Evolutionary conservation across 2,113 vertebrate genomes (phyloP).

Genomic region (Todiramphus chloris): DNA sequence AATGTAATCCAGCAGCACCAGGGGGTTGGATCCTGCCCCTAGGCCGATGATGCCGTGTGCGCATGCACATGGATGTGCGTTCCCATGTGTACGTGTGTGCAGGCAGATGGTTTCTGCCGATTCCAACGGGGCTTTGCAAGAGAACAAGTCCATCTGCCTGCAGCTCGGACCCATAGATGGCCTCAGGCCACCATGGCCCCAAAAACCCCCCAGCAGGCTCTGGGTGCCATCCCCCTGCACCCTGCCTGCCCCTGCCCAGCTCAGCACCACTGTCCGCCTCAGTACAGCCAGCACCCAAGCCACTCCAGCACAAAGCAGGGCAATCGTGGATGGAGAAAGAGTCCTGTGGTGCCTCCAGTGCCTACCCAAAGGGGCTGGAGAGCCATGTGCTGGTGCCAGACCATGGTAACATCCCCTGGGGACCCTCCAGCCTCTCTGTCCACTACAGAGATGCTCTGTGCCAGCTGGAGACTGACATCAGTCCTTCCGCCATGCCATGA

Average conservation of each 20-base stretch:
- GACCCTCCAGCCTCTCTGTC: not conserved
- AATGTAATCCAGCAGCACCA: not conserved
- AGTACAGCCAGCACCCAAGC: not conserved
- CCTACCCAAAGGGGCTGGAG: not conserved
- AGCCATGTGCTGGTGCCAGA: rapidly evolving
- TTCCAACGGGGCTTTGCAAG: rapidly evolving
- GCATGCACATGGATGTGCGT: rapidly evolving
- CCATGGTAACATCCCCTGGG: not conserved
- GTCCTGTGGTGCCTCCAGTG: rapidly evolving
- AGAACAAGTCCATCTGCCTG: not conserved
- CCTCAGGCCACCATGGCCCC: not conserved
- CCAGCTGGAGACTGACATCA: not conserved
- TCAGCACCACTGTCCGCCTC: not conserved
- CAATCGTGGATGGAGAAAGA: not conserved
- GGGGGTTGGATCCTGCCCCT: not conserved
- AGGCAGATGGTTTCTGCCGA: not conserved
- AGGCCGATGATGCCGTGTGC: rapidly evolving
- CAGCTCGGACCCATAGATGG: rapidly evolving
- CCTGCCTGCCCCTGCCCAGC: not conserved
- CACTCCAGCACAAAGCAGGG: not conserved
- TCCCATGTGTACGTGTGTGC: not conserved
- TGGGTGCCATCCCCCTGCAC: not conserved
- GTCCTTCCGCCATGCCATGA: not conserved
- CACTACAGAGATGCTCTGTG: not conserved
- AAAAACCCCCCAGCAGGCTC: not conserved